Evolutionary conservation across 1,140 invertebrate species (phyloP).

Genomic region (Drosophila nigromelanica): DNA sequence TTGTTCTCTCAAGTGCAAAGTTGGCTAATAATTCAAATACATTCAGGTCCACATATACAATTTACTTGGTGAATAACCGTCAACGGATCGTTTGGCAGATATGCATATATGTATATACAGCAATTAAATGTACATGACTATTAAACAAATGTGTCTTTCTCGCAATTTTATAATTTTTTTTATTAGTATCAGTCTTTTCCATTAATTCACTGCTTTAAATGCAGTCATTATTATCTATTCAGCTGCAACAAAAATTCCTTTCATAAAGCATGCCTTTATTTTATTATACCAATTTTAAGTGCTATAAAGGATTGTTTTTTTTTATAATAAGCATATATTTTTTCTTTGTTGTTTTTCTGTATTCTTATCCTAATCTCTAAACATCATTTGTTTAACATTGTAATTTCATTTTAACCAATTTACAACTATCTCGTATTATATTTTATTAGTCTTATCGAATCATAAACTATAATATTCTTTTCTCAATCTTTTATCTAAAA

Average conservation of each 20-base stretch:
- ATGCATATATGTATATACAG: neutral
- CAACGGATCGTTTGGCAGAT: neutral
- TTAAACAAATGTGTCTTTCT: conserved; percentile 1
- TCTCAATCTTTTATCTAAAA: neutral
- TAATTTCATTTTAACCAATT: no score
- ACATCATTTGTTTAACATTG: neutral
- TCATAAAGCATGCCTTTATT: no score
- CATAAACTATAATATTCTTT: neutral
- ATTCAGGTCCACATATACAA: conserved; percentile 8
- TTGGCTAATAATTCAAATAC: conserved; percentile 33
- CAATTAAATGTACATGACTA: conserved; percentile 8
- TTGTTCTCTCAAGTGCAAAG: conserved; percentile 30
- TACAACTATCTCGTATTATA: no score
- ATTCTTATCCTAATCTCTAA: no score
- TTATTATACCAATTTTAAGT: no score
- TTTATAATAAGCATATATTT: no score
- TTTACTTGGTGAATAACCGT: no score
- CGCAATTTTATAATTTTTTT: neutral
- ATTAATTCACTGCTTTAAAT: neutral
- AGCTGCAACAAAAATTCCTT: no score
- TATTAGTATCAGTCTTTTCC: neutral
- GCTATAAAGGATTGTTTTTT: no score
- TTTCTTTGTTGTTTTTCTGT: no score
- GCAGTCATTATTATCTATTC: neutral
- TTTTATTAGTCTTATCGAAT: no score